phyloP scores from a whole-genome alignment of 2,113 vertebrate genomes.

The Prionailurus bengalensis region DNA sequence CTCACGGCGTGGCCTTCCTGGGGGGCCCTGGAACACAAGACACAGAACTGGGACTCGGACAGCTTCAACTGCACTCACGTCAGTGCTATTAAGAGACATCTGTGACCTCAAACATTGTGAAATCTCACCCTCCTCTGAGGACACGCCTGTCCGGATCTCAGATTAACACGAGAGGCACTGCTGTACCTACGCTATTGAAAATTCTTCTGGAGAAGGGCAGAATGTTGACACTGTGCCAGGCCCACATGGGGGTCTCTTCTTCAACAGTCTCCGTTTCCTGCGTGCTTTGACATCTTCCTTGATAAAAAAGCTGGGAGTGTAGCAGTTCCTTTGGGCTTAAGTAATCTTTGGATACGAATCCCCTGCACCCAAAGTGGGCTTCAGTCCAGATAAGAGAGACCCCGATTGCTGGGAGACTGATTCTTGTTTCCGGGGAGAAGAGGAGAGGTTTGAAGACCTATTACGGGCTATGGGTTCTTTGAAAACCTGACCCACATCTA shows the following conservation, averaged over 20 bases:
- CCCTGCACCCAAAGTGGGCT: background rate
- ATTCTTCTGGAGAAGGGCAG: background rate
- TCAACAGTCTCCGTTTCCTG: background rate
- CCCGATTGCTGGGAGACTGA: background rate
- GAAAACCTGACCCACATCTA: background rate
- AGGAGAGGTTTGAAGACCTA: background rate
- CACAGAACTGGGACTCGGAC: background rate
- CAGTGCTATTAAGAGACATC: constrained; percentile 2
- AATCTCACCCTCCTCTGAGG: constrained; percentile 19
- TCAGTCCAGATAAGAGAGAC: background rate
- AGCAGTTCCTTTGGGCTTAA: constrained; percentile 14
- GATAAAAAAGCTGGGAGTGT: background rate
- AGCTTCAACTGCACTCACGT: background rate
- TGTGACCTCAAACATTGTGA: constrained; percentile 7
- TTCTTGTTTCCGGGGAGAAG: background rate
- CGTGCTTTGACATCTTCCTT: background rate
- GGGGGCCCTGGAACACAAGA: no score
- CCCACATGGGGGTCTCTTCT: background rate
- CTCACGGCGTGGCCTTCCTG: fast-evolving
- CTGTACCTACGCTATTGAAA: background rate
- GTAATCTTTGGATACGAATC: background rate
- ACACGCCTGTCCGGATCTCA: background rate
- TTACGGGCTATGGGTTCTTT: background rate
- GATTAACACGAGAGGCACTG: background rate
- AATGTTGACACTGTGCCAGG: background rate